Evolutionary conservation across 30 jellyfish, hydroid and myxozoan genomes (phyloP).

Genomic region (Hydractinia symbiolongicarpus): DNA sequence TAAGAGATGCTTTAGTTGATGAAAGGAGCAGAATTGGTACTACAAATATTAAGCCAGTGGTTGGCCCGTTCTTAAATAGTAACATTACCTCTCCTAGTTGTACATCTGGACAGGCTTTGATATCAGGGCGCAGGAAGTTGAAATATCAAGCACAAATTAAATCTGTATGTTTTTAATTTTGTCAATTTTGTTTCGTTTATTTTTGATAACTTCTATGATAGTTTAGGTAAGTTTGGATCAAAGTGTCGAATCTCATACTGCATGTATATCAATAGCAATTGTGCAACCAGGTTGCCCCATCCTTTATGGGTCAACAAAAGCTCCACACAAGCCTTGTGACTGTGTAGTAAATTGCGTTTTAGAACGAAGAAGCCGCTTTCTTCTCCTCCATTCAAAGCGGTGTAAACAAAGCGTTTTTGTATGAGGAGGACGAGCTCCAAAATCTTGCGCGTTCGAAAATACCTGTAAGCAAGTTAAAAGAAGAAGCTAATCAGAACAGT

Average conservation of each 20-base stretch:
- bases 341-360: neutral
- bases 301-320: too few species aligned
- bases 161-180: slow-evolving; percentile 13
- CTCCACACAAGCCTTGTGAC: too few species aligned
- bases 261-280: too few species aligned
- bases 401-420: slow-evolving; percentile 33
- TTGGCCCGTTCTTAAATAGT: slow-evolving; percentile 13
- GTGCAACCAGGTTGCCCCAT: too few species aligned
- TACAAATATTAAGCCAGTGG: neutral
- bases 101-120: neutral
- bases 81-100: neutral
- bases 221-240: too few species aligned
- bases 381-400: slow-evolving; percentile 30
- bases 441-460: slow-evolving; percentile 30
- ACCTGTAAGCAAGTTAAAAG: slow-evolving; percentile 32
- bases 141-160: slow-evolving; percentile 21
- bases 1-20: slow-evolving; percentile 54
- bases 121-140: neutral
- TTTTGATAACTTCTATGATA: too few species aligned
- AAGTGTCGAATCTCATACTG: too few species aligned
- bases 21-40: slow-evolving; percentile 22
- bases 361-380: slow-evolving; percentile 38
- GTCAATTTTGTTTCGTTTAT: neutral
- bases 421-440: slow-evolving; percentile 52
- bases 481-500: slow-evolving; percentile 45